A percentile compares a stretch with the other conserved stretches of the same genome.
Evolutionary conservation across 2,113 vertebrate genomes (phyloP).

Genomic region (Notarius quadriscutis): DNA sequence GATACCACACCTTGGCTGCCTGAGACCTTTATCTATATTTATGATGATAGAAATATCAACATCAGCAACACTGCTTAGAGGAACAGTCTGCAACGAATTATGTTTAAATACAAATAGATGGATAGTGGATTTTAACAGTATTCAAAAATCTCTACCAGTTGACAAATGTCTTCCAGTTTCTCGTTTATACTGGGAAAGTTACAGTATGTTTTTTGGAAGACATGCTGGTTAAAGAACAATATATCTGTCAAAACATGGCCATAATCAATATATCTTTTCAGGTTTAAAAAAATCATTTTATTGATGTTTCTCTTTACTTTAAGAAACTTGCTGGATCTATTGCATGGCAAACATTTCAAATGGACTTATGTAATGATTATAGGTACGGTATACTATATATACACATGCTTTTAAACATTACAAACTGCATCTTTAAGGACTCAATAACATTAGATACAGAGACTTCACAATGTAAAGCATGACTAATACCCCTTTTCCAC

Average conservation of each 20-base stretch:
- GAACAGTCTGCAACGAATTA: background rate
- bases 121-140: background rate
- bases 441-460: too few relatives aligned
- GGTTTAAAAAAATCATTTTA: background rate
- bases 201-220: background rate
- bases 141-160: background rate
- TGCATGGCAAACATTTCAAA: too few relatives aligned
- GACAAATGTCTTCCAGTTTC: background rate
- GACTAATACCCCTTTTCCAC: background rate
- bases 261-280: background rate
- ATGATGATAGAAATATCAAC: background rate
- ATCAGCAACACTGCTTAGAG: background rate
- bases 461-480: background rate
- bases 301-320: background rate
- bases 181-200: background rate
- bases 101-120: background rate
- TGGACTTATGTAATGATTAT: too few relatives aligned
- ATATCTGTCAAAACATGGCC: background rate
- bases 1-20: background rate
- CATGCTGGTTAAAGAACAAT: background rate
- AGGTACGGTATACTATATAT: too few relatives aligned
- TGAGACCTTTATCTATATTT: background rate
- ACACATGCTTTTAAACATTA: too few relatives aligned
- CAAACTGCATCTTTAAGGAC: too few relatives aligned
- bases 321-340: background rate